Base-by-base conservation (phyloP, 2,113 vertebrate species). In the Desmodus rotundus region DNA sequence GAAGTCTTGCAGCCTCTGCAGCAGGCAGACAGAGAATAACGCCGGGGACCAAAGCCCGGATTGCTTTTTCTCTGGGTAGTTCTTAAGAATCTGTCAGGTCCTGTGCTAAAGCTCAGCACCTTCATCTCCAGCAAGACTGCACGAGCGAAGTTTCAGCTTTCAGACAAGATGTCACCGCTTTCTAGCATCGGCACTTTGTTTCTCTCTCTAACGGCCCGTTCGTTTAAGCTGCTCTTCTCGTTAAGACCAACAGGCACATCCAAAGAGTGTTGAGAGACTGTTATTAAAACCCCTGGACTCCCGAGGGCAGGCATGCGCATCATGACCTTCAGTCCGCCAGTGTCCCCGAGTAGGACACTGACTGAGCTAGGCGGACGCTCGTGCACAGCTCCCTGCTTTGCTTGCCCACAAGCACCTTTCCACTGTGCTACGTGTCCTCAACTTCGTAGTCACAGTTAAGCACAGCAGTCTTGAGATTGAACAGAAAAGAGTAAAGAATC, bases 71-170 rank as follows among this genome's bases (percentile, higher is more conserved):
- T 80, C 81, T 87, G 84, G 56, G 83, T 20, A 65, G 91, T 63
- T 76, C 87, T 83, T 83, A 93, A 95, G 73, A 91, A 94, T 89
- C 80, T 94, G 74, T 95, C 83, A 95, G 89, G 82, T 92, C 90
- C 77, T 74, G 31, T 58, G 90, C 70, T 81, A 82, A 90, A 92
- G 72, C 73, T 95, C 92, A 90, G 90, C 10, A 47, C 76, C 83
- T 94, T 87, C 47, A 19, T 54, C 50, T 56, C 45, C 22, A 6
- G 77, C 74, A 95, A 41, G 90, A 83, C 58, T 33, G 52, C 73
- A 52, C 17, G 73, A 94, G 78, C 20, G 4, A 91, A 52, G 88
- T 91, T 91, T 96, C 93, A n/a, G 87, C 52, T 97, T 97, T 94
- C 96, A 88, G 31, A 26, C 68, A 47, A 73, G 58, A 54, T 77